phyloP scores from a whole-genome alignment of 2,113 vertebrate genomes.

The Theristicus caerulescens region DNA sequence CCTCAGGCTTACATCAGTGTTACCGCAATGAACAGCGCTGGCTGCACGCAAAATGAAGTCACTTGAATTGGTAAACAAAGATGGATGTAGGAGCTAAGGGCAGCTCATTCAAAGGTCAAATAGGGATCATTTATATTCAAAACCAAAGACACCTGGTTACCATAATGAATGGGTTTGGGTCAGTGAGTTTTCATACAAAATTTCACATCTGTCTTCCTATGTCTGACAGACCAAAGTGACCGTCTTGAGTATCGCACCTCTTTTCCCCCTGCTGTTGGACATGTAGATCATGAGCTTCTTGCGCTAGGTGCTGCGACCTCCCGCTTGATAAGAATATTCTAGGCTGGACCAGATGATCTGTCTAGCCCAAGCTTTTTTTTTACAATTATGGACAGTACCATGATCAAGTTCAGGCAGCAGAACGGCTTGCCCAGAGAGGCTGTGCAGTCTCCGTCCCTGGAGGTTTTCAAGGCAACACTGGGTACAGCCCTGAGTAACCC shows the following conservation, averaged over 20 bases:
- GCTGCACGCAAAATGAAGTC: not conserved
- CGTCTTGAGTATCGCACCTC: not conserved
- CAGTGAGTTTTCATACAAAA: not conserved
- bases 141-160: not conserved
- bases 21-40: not conserved
- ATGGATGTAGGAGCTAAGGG: not conserved
- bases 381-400: not conserved
- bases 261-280: not conserved
- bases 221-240: not conserved
- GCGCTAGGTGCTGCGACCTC: not conserved
- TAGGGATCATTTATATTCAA: not conserved
- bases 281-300: not conserved
- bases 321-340: not conserved
- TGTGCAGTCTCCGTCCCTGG: not conserved
- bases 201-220: not conserved
- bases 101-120: not conserved
- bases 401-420: not conserved
- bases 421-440: not conserved
- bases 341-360: not conserved
- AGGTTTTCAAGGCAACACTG: not conserved
- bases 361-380: not conserved
- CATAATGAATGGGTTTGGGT: not conserved
- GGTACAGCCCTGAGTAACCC: not conserved
- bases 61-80: not conserved
- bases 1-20: not conserved